phyloP scores from a whole-genome alignment of 2,113 vertebrate genomes.

The Bufo bufo region DNA sequence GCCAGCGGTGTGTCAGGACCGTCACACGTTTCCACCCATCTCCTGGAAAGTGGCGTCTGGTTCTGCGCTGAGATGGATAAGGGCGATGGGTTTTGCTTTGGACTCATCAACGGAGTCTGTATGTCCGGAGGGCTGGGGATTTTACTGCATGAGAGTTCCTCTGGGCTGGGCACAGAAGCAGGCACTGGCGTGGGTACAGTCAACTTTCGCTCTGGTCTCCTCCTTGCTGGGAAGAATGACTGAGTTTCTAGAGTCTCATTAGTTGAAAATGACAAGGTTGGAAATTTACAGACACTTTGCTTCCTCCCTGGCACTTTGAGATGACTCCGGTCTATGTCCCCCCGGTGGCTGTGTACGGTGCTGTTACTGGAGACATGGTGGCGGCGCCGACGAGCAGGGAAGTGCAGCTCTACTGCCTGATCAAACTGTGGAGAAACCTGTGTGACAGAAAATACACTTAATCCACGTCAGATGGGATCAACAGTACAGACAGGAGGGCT shows the following conservation, averaged over 20 bases:
- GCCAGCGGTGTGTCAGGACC: constrained; percentile 6
- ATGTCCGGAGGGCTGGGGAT: constrained; percentile 62
- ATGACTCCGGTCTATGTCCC: constrained; percentile 36
- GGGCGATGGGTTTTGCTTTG: neutral
- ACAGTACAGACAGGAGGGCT: neutral
- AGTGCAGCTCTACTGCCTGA: constrained; percentile 38
- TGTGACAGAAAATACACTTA: neutral
- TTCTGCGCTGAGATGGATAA: neutral
- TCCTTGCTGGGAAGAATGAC: neutral
- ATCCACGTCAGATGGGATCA: neutral
- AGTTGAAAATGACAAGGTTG: constrained; percentile 42
- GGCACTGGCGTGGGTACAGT: too few relatives aligned
- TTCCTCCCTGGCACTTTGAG: constrained; percentile 64
- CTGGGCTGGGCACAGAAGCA: neutral
- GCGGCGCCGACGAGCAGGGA: constrained; percentile 57
- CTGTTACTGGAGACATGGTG: constrained; percentile 49
- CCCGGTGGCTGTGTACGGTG: constrained; percentile 6
- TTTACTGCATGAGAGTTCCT: neutral
- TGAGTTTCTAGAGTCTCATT: neutral
- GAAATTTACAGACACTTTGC: constrained; percentile 71
- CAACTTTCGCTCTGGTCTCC: neutral
- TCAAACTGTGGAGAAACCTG: constrained; percentile 88
- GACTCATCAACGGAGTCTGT: constrained; percentile 66
- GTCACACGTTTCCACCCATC: neutral
- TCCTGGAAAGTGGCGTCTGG: neutral